These are phyloP conservation scores for Phenganax stokvisi DNA, from an alignment of 92 coral and sea anemone species.

Conservation along the genomic window DNA sequence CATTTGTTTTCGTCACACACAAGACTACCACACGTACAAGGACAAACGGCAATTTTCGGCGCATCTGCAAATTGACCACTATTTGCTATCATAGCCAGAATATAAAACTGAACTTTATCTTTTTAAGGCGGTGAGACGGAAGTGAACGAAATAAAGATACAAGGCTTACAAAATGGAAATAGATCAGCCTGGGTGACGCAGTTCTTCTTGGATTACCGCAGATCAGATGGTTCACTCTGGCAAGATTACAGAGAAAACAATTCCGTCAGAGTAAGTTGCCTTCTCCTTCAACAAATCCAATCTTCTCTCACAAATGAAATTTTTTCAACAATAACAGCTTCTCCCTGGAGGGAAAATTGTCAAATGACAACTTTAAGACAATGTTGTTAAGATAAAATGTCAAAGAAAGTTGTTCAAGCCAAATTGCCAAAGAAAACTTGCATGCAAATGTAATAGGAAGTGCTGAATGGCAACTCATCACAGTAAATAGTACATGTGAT, in stretches of 20 bases:
- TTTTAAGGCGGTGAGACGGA: conserved; percentile 26
- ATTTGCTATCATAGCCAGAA: not conserved
- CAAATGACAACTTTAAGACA: not conserved
- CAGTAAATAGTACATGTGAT: too few species aligned
- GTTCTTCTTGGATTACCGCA: conserved; percentile 34
- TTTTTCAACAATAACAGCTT: too few species aligned
- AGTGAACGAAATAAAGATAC: conserved; percentile 12
- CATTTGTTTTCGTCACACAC: too few species aligned
- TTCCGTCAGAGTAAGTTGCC: conserved; percentile 30
- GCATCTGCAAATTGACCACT: not conserved
- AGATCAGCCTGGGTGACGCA: conserved; percentile 28
- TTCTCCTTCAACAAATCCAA: not conserved
- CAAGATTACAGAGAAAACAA: conserved; percentile 18
- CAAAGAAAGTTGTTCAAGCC: not conserved
- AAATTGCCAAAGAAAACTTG: not conserved
- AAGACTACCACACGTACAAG: too few species aligned
- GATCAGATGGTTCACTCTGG: conserved; percentile 26
- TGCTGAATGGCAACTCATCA: too few species aligned
- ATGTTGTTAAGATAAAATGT: too few species aligned
- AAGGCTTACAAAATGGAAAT: conserved; percentile 33
- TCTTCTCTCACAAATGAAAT: not conserved
- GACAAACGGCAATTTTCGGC: not conserved
- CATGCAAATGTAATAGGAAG: too few species aligned
- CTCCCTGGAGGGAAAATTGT: not conserved
- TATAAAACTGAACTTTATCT: not conserved